Base-by-base conservation (phyloP, 2,888 invertebrate genomes). In the Sisyra terminalis region DNA sequence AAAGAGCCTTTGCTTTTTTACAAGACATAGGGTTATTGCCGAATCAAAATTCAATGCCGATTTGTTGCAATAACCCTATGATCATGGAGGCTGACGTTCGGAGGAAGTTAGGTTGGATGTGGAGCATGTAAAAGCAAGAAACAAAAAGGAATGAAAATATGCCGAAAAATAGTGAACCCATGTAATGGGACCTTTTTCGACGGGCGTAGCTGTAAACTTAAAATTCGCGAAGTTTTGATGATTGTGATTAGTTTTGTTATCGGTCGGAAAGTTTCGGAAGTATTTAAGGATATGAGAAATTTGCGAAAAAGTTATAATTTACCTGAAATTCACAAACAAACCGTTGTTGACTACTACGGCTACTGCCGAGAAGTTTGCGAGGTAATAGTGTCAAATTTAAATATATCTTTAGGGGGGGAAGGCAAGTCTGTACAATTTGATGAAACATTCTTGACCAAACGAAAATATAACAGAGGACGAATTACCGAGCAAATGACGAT, bases 391-490 rank as follows among this genome's bases (percentile, higher is more conserved):
- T 47, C 45, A 10, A 29, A 46, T 29, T 8, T 2, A 18, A 43
- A 48, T 14, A 34, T 45, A n/a, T n/a, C n/a, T n/a, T 47, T 17
- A 45, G 47, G 32, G 47, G n/a, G 46, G n/a, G 38, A 36, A 2
- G 42, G 40, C 14, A 47, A 46, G 44, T 44, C 43, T 11, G 47
- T 47, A 10, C 42, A 47, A 34, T 44, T 47, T 29, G 47, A 47
- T 32, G 44, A 49, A 42, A 49, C 44, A 8, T 49, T 49, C 37
- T 40, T 48, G 6, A 47, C 48, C 0, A 47, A 47, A 42, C 35
- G 46, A 9, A 47, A 46, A 29, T 46, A 46, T 29, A 32, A 45
- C 38, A 39, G 47, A 3, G 42, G 45, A 9, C 41, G 45, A 35
- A 29, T 44, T 32, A 47, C 44, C 6, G 39, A 39, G 11, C 39